Percentiles rank a stretch among this genome's conserved stretches.
Evolutionary conservation across 2,113 vertebrate genomes (phyloP).

Genomic region (Microcebus griseorufus): DNA sequence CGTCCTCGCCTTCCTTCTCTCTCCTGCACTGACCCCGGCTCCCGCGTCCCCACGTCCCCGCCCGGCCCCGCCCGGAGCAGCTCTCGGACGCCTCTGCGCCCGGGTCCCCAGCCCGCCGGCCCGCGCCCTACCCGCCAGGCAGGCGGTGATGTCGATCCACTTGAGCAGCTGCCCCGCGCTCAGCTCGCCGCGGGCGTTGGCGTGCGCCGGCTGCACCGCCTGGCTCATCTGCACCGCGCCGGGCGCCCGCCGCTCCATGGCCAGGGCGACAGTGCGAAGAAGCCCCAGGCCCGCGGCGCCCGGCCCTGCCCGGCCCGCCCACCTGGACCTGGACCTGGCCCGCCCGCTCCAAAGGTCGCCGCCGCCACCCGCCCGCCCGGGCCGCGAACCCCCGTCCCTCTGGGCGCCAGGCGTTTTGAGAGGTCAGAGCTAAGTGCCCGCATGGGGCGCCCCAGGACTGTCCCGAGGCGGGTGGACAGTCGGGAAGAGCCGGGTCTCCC

Average conservation of each 20-base stretch:
- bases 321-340: too few species aligned
- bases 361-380: background rate
- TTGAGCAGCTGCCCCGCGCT: constrained; percentile 85
- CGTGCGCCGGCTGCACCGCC: constrained; percentile 82
- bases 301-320: accelerated
- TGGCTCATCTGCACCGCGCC: constrained; percentile 83
- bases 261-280: accelerated
- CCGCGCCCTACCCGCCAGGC: constrained; percentile 85
- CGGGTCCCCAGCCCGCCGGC: accelerated
- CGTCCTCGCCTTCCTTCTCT: background rate
- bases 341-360: constrained; percentile 1
- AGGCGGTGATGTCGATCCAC: constrained; percentile 87
- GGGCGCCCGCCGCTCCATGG: background rate
- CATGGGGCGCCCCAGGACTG: background rate
- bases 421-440: background rate
- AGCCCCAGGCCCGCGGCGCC: accelerated
- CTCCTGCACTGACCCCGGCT: too few species aligned
- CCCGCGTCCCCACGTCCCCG: background rate
- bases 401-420: background rate
- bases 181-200: constrained; percentile 82
- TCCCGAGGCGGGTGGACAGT: background rate
- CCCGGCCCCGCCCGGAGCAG: background rate
- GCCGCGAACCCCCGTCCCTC: background rate
- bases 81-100: too few species aligned
- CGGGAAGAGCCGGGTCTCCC: background rate